A percentile compares a stretch with the other conserved stretches of the same genome.
Conservation (phyloP, 2,888 invertebrate genomes). For the Drosophila nigritarsus region DNA sequence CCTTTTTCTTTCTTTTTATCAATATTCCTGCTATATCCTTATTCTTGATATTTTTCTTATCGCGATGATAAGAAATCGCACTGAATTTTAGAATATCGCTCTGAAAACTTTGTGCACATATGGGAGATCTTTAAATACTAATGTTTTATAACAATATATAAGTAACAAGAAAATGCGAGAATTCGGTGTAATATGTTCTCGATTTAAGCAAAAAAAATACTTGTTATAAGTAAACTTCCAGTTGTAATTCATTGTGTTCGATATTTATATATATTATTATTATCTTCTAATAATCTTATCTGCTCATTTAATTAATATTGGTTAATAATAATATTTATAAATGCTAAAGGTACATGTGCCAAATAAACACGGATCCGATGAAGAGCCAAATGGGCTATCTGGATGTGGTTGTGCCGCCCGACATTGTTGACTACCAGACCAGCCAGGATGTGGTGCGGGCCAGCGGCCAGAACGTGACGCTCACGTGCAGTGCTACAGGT, state of each 20-base stretch:
- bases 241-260: background rate
- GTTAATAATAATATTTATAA: background rate
- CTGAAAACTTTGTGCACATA: no score
- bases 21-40: background rate
- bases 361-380: constrained; percentile 97
- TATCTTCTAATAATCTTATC: background rate
- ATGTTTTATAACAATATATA: background rate
- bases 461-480: constrained; percentile 94
- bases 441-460: constrained; percentile 94
- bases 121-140: background rate
- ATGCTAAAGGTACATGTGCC: constrained; percentile 91
- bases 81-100: no score
- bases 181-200: background rate
- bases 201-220: background rate
- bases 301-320: background rate
- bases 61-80: no score
- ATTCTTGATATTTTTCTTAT: no score
- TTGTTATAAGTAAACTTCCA: background rate
- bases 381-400: constrained; percentile 94
- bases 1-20: no score
- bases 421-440: constrained; percentile 94
- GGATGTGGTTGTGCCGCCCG: constrained; percentile 94
- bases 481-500: constrained; percentile 94
- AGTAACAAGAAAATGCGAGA: background rate
- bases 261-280: no score